These are phyloP conservation scores for Myotis lucifugus DNA, from an alignment of 2,113 vertebrate genomes.

Conservation along the genomic window DNA sequence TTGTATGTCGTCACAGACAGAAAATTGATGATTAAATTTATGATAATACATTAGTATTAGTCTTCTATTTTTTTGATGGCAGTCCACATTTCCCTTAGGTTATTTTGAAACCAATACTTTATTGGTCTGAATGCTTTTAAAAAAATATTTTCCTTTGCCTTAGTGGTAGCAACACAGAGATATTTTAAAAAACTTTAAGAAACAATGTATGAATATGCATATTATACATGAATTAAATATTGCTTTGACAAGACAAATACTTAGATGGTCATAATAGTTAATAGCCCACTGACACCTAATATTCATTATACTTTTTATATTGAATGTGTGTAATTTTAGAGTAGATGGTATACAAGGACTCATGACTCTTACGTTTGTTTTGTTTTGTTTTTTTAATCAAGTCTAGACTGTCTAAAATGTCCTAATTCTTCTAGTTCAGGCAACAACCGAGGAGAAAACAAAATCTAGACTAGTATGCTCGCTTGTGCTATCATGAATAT, in stretches of 20 bases:
- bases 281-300: neutral
- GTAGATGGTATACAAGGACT: neutral
- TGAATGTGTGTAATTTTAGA: neutral
- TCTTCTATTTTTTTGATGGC: neutral
- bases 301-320: neutral
- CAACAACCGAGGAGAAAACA: neutral
- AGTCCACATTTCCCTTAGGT: neutral
- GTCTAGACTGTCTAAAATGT: neutral
- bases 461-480: neutral
- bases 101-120: constrained; percentile 16
- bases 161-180: neutral
- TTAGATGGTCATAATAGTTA: neutral
- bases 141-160: neutral
- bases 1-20: neutral
- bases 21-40: constrained; percentile 12
- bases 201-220: neutral
- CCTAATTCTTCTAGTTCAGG: neutral
- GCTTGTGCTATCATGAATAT: neutral
- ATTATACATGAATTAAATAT: neutral
- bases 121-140: neutral
- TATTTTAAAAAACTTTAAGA: neutral
- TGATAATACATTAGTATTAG: neutral
- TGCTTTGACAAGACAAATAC: neutral
- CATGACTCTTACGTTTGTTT: neutral
- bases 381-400: neutral